These are phyloP conservation scores for Equus przewalskii DNA, from an alignment of 2,113 vertebrate species.

Conservation along the genomic window DNA sequence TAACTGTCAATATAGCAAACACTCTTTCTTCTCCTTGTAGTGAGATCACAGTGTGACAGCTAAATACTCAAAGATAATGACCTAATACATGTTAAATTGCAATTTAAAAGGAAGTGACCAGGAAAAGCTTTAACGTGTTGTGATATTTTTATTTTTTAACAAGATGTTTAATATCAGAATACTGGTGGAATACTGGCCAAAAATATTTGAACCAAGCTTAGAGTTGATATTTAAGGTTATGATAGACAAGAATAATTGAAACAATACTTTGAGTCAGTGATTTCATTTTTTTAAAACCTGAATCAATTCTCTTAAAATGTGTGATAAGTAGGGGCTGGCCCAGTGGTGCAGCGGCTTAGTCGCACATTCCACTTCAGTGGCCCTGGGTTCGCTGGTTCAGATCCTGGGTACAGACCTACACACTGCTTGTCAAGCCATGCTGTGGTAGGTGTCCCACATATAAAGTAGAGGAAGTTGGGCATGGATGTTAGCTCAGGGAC, in stretches of 20 bases:
- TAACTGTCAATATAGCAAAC: constrained; percentile 62
- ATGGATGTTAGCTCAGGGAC: too few species aligned
- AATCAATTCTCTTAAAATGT: neutral
- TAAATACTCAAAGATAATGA: constrained; percentile 64
- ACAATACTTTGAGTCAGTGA: neutral
- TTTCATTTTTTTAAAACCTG: neutral
- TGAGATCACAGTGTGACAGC: constrained; percentile 37
- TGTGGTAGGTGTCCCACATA: too few species aligned
- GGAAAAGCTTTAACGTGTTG: constrained; percentile 22
- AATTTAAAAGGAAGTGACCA: constrained; percentile 36
- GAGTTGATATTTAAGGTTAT: neutral
- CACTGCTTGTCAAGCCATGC: too few species aligned
- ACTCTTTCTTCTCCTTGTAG: neutral
- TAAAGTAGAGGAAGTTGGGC: too few species aligned
- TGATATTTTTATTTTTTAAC: constrained; percentile 31
- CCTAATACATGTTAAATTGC: constrained; percentile 52
- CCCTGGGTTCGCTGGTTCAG: too few species aligned
- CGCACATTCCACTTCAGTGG: too few species aligned
- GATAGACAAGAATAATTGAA: neutral
- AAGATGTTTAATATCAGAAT: neutral
- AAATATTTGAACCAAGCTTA: neutral
- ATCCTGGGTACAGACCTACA: too few species aligned
- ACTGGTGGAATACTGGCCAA: neutral
- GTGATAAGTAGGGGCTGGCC: neutral
- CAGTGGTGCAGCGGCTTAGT: too few species aligned